These are phyloP conservation scores for Azorinus chamasolen DNA, from an alignment of 2,888 invertebrate species.

Conservation along the genomic window DNA sequence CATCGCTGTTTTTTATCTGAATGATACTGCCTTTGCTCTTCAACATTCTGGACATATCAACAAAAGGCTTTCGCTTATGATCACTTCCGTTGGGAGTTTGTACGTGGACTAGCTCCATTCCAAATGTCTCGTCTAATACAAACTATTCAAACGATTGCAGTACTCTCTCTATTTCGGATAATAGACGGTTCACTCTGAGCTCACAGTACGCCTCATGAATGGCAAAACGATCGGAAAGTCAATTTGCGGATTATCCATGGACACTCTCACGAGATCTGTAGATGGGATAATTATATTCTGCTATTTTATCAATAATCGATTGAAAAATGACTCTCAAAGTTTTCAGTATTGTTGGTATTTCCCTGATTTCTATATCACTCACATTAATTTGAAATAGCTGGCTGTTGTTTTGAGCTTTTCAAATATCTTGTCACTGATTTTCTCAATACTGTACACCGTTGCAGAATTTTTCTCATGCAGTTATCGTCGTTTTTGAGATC, in stretches of 20 bases:
- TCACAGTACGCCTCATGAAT: background rate
- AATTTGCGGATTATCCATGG: background rate
- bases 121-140: slow-evolving; percentile 33
- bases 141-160: slow-evolving; percentile 49
- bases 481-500: slow-evolving; percentile 18
- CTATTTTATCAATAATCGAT: slow-evolving; percentile 29
- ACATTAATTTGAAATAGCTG: slow-evolving; percentile 30
- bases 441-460: slow-evolving; percentile 28
- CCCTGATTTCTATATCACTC: slow-evolving; percentile 15
- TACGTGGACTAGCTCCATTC: slow-evolving; percentile 25
- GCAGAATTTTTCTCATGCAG: slow-evolving; percentile 13
- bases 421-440: slow-evolving; percentile 27
- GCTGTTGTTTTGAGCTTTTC: slow-evolving; percentile 36
- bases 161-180: slow-evolving; percentile 48
- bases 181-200: slow-evolving; percentile 33
- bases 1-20: slow-evolving; percentile 21
- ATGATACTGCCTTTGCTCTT: slow-evolving; percentile 19
- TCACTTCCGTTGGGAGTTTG: slow-evolving; percentile 2
- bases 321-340: slow-evolving; percentile 24
- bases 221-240: too few species aligned
- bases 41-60: slow-evolving; percentile 10
- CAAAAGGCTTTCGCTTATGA: slow-evolving; percentile 8
- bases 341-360: slow-evolving; percentile 19
- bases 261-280: slow-evolving; percentile 48
- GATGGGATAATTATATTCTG: slow-evolving; percentile 2